phyloP scores from a whole-genome alignment of 1,140 invertebrate genomes.

The Drosophila novamexicana region DNA sequence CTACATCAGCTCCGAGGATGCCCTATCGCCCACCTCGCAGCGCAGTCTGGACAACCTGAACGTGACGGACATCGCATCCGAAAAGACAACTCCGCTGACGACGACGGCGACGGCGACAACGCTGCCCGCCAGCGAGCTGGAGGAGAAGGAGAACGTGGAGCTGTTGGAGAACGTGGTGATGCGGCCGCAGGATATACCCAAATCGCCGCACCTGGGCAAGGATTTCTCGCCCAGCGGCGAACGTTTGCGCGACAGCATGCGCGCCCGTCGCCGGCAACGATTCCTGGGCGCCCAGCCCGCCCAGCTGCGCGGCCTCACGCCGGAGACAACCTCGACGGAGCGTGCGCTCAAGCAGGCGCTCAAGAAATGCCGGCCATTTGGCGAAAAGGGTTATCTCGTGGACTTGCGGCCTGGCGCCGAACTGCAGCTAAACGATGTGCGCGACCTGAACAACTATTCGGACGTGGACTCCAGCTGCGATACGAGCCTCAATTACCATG shows the following conservation, averaged over 20 bases:
- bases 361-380: constrained; percentile 72
- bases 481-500: constrained; percentile 80
- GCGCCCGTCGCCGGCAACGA: constrained; percentile 73
- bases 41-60: constrained; percentile 71
- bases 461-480: constrained; percentile 84
- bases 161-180: constrained; percentile 56
- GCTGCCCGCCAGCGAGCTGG: not conserved
- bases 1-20: constrained; percentile 74
- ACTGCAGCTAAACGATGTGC: constrained; percentile 75
- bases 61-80: not conserved
- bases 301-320: constrained; percentile 49
- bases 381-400: constrained; percentile 79
- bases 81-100: not conserved
- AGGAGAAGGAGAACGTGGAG: constrained; percentile 48
- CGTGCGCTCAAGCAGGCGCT: constrained; percentile 72
- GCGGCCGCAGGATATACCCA: constrained; percentile 75
- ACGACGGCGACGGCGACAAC: not conserved
- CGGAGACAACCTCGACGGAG: constrained; percentile 72
- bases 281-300: constrained; percentile 57
- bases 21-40: constrained; percentile 75
- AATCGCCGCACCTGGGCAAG: constrained; percentile 82
- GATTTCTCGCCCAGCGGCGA: constrained; percentile 83
- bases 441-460: constrained; percentile 80
- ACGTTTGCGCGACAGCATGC: constrained; percentile 77
- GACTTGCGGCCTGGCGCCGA: constrained; percentile 72